Percentiles rank a stretch among this genome's conserved stretches.
These are phyloP conservation scores for Crocidura indochinensis DNA, from an alignment of 2,797 vertebrate genomes.

Conservation along the genomic window DNA sequence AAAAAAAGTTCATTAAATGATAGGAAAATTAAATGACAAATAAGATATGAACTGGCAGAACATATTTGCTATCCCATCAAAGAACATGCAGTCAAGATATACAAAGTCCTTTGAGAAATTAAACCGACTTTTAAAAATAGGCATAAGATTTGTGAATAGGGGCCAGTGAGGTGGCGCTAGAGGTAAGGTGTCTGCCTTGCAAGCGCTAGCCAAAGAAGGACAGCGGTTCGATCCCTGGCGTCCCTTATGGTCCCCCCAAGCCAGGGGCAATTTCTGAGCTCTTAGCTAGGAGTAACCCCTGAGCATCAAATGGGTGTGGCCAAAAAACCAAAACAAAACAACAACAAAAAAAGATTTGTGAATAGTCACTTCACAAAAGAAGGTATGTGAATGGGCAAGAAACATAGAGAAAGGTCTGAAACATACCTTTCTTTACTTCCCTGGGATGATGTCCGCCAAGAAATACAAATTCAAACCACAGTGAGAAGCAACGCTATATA, in stretches of 20 bases:
- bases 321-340: too few relatives aligned
- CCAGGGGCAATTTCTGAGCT: too few relatives aligned
- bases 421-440: not conserved
- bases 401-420: not conserved
- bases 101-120: constrained; percentile 6
- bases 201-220: too few relatives aligned
- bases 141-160: not conserved
- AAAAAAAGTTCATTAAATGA: not conserved
- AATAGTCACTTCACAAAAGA: not conserved
- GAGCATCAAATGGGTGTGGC: too few relatives aligned
- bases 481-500: not conserved
- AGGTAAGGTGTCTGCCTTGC: too few relatives aligned
- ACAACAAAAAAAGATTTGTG: not conserved
- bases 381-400: not conserved
- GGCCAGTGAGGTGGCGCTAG: too few relatives aligned
- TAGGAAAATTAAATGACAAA: not conserved
- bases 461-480: not conserved
- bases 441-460: too few relatives aligned
- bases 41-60: not conserved
- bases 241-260: too few relatives aligned
- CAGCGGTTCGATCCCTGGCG: too few relatives aligned
- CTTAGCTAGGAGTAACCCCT: too few relatives aligned
- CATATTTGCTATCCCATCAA: not conserved
- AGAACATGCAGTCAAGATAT: not conserved
- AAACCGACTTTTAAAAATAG: not conserved